A percentile compares a stretch with the other conserved stretches of the same genome.
Conservation (phyloP, 53 echinoderm and acorn worm species). For the Luidia sarsii region DNA sequence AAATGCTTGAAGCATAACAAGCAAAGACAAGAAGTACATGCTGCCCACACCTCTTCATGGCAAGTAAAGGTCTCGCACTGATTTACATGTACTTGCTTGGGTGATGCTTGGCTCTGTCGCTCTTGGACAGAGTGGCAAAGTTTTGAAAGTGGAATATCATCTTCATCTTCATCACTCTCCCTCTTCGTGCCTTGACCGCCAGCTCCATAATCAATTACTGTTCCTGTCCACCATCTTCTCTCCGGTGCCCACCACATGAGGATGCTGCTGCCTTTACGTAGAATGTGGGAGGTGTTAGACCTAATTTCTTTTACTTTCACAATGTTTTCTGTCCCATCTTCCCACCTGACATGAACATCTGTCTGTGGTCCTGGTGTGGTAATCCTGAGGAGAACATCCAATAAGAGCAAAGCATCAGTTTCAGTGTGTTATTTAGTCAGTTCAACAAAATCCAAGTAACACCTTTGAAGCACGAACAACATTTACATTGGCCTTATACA, state of each 20-base stretch:
- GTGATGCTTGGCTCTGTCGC: not conserved
- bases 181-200: not conserved
- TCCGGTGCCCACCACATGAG: not conserved
- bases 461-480: not conserved
- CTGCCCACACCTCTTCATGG: slow-evolving; percentile 3
- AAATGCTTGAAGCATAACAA: slow-evolving; percentile 16
- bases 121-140: not conserved
- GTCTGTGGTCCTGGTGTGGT: not conserved
- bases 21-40: not conserved
- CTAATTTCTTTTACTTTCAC: slow-evolving; percentile 8
- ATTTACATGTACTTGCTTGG: not conserved
- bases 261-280: not conserved
- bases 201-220: not conserved
- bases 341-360: not conserved
- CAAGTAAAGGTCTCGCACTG: not conserved
- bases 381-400: not conserved
- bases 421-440: not conserved
- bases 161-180: not conserved
- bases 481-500: not conserved
- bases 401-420: not conserved
- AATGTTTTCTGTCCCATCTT: not conserved
- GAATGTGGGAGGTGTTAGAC: not conserved
- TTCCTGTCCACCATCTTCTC: not conserved
- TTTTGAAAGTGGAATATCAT: not conserved
- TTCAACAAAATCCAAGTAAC: not conserved